These are phyloP conservation scores for Lampropteryx suffumata DNA, from an alignment of 2,888 invertebrate genomes.

Conservation along the genomic window DNA sequence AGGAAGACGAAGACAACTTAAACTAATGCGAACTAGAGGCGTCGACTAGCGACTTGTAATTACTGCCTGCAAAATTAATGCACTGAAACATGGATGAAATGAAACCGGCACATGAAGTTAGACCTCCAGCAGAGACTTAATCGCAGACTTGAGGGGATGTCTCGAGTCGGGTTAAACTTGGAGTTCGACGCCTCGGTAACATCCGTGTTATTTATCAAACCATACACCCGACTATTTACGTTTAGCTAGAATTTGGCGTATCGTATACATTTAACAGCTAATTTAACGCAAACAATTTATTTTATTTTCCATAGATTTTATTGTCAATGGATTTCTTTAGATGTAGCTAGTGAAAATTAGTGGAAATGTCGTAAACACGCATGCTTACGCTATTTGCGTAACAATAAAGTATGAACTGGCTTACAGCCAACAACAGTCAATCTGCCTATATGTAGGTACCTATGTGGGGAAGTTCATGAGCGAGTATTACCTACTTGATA, in stretches of 20 bases:
- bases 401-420: constrained; percentile 79
- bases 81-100: constrained; percentile 78
- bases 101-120: constrained; percentile 74
- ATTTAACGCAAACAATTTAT: constrained; percentile 39
- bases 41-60: constrained; percentile 77
- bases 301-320: constrained; percentile 45
- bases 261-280: constrained; percentile 32
- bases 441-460: constrained; percentile 45
- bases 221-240: constrained; percentile 39
- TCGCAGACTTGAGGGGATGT: constrained; percentile 41
- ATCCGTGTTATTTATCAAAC: constrained; percentile 48
- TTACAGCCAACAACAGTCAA: constrained; percentile 65
- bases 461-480: constrained; percentile 40
- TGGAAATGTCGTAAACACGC: constrained; percentile 68
- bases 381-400: constrained; percentile 73
- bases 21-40: constrained; percentile 74
- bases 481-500: constrained; percentile 49
- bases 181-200: constrained; percentile 47
- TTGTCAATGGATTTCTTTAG: constrained; percentile 55
- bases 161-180: constrained; percentile 50
- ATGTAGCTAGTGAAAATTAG: constrained; percentile 66
- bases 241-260: constrained; percentile 26
- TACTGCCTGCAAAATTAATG: constrained; percentile 81
- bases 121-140: constrained; percentile 39
- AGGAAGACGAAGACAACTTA: constrained; percentile 68